Conservation (phyloP, 2,888 invertebrate genomes). For the Bellardia pandia region DNA sequence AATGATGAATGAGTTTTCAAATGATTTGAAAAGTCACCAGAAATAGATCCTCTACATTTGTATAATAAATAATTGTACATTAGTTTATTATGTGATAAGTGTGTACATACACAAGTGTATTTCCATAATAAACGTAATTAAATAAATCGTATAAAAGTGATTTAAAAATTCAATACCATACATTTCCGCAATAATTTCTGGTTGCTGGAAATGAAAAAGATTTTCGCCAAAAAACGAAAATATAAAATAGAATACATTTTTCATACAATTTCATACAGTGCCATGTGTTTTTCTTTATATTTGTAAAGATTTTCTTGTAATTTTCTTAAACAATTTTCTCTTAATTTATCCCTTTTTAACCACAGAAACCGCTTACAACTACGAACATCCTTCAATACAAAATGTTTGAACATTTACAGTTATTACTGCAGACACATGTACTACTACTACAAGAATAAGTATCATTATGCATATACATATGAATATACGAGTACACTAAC, state of each 20-base stretch:
- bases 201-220: background rate
- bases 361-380: conserved; percentile 67
- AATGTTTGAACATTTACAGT: conserved; percentile 57
- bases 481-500: background rate
- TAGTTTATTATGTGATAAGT: no score
- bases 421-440: conserved; percentile 68
- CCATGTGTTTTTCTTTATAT: background rate
- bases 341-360: conserved; percentile 53
- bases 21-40: no score
- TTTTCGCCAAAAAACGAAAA: conserved; percentile 1
- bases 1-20: no score
- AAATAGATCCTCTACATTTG: no score
- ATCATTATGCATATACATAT: conserved; percentile 23
- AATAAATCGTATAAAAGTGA: conserved; percentile 14
- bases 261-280: background rate
- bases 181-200: conserved; percentile 47
- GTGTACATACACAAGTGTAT: background rate
- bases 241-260: background rate
- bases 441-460: conserved; percentile 48
- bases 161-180: conserved; percentile 27
- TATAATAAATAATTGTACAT: no score
- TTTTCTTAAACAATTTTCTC: conserved; percentile 64
- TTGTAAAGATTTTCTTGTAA: conserved; percentile 48
- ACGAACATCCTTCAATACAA: conserved; percentile 46
- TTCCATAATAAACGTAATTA: conserved; percentile 16